phyloP scores from a whole-genome alignment of 2,888 invertebrate genomes.

The Caenorhabditis plicata region DNA sequence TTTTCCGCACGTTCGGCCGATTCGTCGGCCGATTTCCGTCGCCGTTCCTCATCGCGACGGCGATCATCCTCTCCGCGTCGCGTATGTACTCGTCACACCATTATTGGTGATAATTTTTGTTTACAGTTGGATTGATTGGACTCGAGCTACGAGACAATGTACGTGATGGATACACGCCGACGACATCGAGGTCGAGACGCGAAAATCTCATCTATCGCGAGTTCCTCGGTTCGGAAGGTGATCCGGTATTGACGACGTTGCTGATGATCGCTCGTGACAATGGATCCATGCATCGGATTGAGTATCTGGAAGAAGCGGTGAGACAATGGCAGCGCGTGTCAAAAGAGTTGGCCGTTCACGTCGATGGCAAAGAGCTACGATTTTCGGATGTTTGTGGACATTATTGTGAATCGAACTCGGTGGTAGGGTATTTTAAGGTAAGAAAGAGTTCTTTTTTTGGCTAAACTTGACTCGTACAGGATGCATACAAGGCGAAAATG shows the following conservation, averaged over 20 bases:
- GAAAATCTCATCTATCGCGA: conserved; percentile 54
- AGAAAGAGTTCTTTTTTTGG: no score
- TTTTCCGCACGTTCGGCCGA: conserved; percentile 29
- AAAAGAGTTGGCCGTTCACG: conserved; percentile 42
- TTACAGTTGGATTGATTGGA: conserved; percentile 22
- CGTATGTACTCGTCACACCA: conserved; percentile 7
- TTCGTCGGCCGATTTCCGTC: conserved; percentile 40
- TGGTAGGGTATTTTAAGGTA: conserved; percentile 27
- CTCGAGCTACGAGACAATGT: conserved; percentile 49
- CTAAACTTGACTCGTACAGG: no score
- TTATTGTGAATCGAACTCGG: conserved; percentile 56
- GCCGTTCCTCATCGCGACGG: conserved; percentile 42
- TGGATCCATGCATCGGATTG: conserved; percentile 57
- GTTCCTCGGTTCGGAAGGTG: conserved; percentile 56
- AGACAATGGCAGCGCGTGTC: conserved; percentile 32
- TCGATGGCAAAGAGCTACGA: conserved; percentile 20
- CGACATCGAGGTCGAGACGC: conserved; percentile 47
- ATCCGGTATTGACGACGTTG: conserved; percentile 61
- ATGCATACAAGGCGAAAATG: conserved; percentile 24
- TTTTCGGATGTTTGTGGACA: conserved; percentile 59
- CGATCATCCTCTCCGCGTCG: conserved; percentile 30
- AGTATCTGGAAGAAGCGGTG: conserved; percentile 52
- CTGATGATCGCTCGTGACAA: conserved; percentile 57
- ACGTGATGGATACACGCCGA: conserved; percentile 63
- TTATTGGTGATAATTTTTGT: neutral